Conservation (phyloP, 2,888 invertebrate species). For the Alloscopus bannaensis region DNA sequence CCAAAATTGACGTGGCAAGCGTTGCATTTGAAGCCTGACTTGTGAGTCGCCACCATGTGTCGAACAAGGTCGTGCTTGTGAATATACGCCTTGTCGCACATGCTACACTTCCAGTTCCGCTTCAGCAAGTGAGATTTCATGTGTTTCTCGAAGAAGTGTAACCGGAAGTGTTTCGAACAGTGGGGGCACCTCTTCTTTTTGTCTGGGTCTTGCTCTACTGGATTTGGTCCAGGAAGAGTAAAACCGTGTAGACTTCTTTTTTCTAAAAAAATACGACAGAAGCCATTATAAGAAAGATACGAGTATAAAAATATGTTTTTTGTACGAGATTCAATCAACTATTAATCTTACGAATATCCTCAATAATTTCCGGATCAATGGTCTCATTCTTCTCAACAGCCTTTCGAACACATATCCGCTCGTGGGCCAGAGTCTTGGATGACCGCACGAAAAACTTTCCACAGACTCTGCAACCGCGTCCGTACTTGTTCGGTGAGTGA, state of each 20-base stretch:
- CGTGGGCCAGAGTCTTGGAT: not conserved
- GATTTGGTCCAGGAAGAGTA: not conserved
- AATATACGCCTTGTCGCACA: not conserved
- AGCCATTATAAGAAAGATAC: too few relatives aligned
- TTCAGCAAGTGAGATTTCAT: not conserved
- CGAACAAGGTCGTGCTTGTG: constrained; percentile 10
- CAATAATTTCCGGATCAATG: constrained; percentile 10
- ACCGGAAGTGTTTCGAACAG: not conserved
- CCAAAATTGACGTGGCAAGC: constrained; percentile 5
- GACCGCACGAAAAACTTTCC: not conserved
- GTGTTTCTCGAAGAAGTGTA: not conserved
- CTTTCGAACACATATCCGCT: constrained; percentile 2
- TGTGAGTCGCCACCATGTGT: not conserved
- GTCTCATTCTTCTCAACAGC: not conserved
- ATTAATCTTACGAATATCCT: constrained; percentile 16
- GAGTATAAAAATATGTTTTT: not conserved
- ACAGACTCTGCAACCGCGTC: constrained; percentile 18
- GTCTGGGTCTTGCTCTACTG: constrained; percentile 13
- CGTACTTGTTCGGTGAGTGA: constrained; percentile 30
- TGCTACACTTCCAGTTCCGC: constrained; percentile 15
- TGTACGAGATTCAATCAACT: not conserved
- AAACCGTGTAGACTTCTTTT: not conserved
- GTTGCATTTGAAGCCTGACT: constrained; percentile 2
- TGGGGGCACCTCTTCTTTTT: constrained; percentile 8
- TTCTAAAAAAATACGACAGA: not conserved